Conservation (phyloP, 2,113 vertebrate genomes). For the Puffinus mauretanicus region DNA sequence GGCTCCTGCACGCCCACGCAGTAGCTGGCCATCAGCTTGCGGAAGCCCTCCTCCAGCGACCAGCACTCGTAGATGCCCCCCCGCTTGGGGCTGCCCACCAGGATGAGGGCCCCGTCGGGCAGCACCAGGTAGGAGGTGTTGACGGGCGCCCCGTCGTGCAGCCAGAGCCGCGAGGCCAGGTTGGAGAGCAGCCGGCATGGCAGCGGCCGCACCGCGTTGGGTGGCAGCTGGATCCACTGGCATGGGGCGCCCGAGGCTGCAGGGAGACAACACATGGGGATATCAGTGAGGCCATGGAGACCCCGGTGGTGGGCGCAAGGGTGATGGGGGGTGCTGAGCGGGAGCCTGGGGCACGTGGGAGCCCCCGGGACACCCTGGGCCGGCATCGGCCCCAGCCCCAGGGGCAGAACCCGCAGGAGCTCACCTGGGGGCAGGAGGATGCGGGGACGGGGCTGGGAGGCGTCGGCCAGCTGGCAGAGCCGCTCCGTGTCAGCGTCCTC, state of each 20-base stretch:
- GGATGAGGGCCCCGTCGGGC: constrained; percentile 84
- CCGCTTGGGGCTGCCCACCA: constrained; percentile 81
- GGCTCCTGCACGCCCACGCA: constrained; percentile 71
- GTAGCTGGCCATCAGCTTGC: constrained; percentile 90
- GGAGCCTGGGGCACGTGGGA: neutral
- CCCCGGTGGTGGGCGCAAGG: rapidly evolving
- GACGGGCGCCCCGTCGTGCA: constrained; percentile 70
- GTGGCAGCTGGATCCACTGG: constrained; percentile 77
- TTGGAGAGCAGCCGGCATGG: constrained; percentile 88
- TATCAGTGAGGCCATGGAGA: rapidly evolving
- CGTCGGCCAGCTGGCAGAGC: constrained; percentile 66
- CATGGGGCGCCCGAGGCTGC: constrained; percentile 70
- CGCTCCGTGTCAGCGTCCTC: constrained; percentile 75
- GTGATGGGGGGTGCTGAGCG: rapidly evolving
- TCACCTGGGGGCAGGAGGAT: constrained; percentile 56
- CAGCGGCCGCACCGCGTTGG: constrained; percentile 83
- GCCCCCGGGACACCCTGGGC: rapidly evolving
- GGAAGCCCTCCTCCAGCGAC: constrained; percentile 88
- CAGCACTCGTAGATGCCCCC: constrained; percentile 90
- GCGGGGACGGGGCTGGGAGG: constrained; percentile 35
- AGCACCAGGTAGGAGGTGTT: constrained; percentile 81
- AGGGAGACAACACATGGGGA: neutral
- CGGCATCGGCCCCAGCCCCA: rapidly evolving
- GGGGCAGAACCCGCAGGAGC: neutral
- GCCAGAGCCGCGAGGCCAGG: constrained; percentile 85